Evolutionary conservation across 2,797 vertebrate genomes (phyloP).

Genomic region (Gorsachius magnificus): DNA sequence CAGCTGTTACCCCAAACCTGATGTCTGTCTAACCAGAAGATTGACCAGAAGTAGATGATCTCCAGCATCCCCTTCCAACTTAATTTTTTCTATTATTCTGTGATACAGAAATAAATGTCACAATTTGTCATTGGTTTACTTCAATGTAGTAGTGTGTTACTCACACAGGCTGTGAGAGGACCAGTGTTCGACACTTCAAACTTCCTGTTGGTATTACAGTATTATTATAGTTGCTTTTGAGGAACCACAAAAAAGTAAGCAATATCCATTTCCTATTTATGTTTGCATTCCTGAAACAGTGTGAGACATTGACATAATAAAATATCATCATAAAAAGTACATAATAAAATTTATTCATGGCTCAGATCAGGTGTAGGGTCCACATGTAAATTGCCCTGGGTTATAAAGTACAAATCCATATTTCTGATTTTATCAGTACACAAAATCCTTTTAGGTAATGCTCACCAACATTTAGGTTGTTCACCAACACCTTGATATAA

Average conservation of each 20-base stretch:
- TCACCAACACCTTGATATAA: neutral
- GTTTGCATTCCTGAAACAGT: neutral
- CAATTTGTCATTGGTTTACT: neutral
- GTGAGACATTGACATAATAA: neutral
- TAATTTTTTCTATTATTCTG: rapidly evolving
- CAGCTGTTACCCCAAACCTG: neutral
- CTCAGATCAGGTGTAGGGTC: neutral
- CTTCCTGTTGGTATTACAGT: neutral
- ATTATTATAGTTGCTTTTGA: neutral
- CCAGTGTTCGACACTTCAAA: neutral
- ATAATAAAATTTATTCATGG: neutral
- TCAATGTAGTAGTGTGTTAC: rapidly evolving
- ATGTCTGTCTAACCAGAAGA: neutral
- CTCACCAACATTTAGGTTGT: no score
- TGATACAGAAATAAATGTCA: neutral
- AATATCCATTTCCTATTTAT: neutral
- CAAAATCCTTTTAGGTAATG: neutral
- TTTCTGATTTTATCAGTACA: neutral
- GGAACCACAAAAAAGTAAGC: neutral
- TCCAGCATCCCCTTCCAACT: neutral
- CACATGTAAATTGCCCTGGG: neutral
- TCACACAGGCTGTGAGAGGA: neutral
- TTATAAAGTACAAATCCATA: neutral
- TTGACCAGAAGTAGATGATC: neutral
- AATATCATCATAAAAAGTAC: neutral